Percentiles rank a stretch among this genome's conserved stretches.
Conservation (phyloP, 2,888 invertebrate species). For the Malthinus seriepunctatus region DNA sequence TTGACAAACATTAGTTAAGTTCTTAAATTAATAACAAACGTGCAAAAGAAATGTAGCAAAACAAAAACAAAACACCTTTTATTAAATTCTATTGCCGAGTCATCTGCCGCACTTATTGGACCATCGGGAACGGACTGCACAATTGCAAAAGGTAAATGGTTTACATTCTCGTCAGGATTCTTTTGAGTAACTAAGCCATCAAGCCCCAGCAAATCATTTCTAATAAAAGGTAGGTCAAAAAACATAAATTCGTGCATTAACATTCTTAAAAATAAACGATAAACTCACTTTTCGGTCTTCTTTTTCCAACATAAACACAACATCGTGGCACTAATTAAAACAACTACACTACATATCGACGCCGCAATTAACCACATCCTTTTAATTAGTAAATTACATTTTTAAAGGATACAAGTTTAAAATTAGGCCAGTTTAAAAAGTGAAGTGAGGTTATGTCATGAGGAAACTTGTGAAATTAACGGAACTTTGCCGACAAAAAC, state of each 20-base stretch:
- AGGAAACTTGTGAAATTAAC: too few relatives aligned
- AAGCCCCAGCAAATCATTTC: slow-evolving; percentile 72
- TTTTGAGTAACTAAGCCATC: slow-evolving; percentile 74
- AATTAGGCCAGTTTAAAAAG: too few relatives aligned
- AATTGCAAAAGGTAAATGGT: slow-evolving; percentile 53
- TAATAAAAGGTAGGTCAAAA: slow-evolving; percentile 42
- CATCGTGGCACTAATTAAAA: slow-evolving; percentile 46
- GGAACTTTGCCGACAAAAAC: too few relatives aligned
- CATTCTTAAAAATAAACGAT: slow-evolving; percentile 6
- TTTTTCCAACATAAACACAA: slow-evolving; percentile 52
- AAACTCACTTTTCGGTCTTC: slow-evolving; percentile 50
- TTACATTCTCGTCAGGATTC: slow-evolving; percentile 67
- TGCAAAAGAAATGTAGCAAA: slow-evolving; percentile 18
- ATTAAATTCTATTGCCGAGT: slow-evolving; percentile 40
- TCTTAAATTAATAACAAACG: background rate
- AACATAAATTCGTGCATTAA: slow-evolving; percentile 27
- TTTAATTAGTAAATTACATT: slow-evolving; percentile 11
- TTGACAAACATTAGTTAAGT: background rate
- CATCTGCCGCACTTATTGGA: slow-evolving; percentile 30
- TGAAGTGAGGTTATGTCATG: too few relatives aligned
- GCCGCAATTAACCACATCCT: slow-evolving; percentile 24
- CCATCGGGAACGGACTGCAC: slow-evolving; percentile 42
- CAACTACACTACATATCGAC: slow-evolving; percentile 43
- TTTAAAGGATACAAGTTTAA: background rate
- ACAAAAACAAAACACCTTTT: slow-evolving; percentile 48